These are phyloP conservation scores for Thereva unica DNA, from an alignment of 2,888 invertebrate genomes.

Conservation along the genomic window DNA sequence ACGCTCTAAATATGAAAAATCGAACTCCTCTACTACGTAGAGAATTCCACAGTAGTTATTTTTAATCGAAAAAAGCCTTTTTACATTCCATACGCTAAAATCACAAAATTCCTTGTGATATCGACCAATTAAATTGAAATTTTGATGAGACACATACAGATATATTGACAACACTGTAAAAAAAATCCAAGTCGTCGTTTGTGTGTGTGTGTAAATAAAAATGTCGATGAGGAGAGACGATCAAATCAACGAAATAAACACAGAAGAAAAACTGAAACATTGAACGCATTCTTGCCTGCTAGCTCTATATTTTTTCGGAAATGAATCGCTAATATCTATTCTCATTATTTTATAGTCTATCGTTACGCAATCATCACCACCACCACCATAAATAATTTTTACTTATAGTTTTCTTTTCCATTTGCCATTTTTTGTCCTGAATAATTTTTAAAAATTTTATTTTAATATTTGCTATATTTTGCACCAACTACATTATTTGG, in stretches of 20 bases:
- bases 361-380: conserved; percentile 40
- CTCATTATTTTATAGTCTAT: background rate
- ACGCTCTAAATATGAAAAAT: too few relatives aligned
- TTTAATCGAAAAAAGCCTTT: background rate
- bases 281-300: conserved; percentile 39
- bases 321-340: conserved; percentile 18
- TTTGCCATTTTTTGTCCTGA: conserved; percentile 36
- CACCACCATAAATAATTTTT: conserved; percentile 32
- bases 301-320: conserved; percentile 22
- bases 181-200: too few relatives aligned
- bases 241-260: conserved; percentile 24
- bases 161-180: background rate
- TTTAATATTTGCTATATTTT: conserved; percentile 26
- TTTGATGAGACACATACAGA: conserved; percentile 5
- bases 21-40: too few relatives aligned
- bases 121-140: too few relatives aligned
- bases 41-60: background rate
- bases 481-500: background rate
- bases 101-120: conserved; percentile 14
- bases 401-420: conserved; percentile 25
- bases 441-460: conserved; percentile 33
- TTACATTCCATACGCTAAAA: conserved; percentile 17
- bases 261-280: conserved; percentile 19
- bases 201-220: background rate
- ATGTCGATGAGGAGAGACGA: conserved; percentile 7